Conservation (phyloP, 35 echinoderm and acorn worm species). For the Heliocidaris tuberculata region DNA sequence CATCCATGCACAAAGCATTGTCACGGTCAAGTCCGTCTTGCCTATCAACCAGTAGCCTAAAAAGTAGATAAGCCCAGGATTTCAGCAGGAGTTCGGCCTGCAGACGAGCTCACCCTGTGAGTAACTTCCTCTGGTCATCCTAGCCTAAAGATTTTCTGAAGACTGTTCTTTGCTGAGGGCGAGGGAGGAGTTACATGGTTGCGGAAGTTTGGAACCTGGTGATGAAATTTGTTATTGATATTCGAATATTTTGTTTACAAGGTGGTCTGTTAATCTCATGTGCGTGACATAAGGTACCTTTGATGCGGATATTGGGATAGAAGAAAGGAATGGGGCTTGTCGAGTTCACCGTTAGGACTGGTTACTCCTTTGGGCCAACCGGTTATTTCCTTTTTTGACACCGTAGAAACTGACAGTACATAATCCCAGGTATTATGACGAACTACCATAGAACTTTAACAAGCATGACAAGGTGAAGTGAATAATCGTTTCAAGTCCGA, state of each 20-base stretch:
- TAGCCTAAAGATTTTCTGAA: background rate
- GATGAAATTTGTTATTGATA: background rate
- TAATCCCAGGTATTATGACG: slow-evolving; percentile 2
- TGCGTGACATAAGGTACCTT: background rate
- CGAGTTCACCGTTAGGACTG: background rate
- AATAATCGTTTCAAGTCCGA: background rate
- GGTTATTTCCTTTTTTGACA: background rate
- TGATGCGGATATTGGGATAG: background rate
- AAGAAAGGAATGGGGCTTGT: background rate
- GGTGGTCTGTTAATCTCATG: background rate
- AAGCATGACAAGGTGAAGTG: background rate
- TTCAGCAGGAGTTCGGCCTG: background rate
- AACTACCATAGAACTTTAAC: background rate
- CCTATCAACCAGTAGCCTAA: background rate
- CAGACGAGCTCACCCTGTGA: background rate
- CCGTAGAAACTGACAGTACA: background rate
- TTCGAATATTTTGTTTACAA: background rate
- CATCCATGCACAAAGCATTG: background rate
- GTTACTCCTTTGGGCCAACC: background rate
- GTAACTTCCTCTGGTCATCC: background rate
- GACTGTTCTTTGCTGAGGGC: background rate
- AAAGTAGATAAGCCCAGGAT: background rate
- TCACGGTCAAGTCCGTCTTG: background rate
- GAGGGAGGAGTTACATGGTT: background rate
- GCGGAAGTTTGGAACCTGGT: background rate